Evolutionary conservation across 2,888 invertebrate genomes (phyloP), one percentile per base, ranked within the genome.

Genomic region (Melikaiella ostensackeni): DNA sequence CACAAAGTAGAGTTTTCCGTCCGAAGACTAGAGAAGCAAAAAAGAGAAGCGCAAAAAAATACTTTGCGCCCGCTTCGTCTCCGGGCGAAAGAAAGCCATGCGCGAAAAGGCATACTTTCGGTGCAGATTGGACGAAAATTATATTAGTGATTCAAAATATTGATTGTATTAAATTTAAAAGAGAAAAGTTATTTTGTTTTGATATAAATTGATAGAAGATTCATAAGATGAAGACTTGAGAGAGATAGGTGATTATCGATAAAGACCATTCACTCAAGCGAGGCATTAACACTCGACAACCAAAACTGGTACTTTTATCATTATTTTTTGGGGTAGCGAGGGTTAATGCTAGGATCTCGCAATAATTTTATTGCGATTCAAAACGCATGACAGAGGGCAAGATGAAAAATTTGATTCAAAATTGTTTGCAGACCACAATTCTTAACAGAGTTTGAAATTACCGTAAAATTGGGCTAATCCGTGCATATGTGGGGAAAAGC

Each of bases 211-310:
- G 16, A 16, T 9, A 21, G 30, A n/a, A 27, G 8, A 62, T 5
- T 27, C 4, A 21, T 11, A 11, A 13, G 63, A 63, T 35, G 35
- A 63, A 63, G 63, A 63, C 63, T 63, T 63, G 33, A 63, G 35
- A 63, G 9, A 21, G 35, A 9, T 63, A 63, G 21, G 21, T 21
- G 13, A 11, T 63, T 33, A 21, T 63, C 33, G 33, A 63, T 63
- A 70, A 50, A 46, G 27, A 70, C 27, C 27, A 70, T 70, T 30
- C 50, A 70, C 50, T 70, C 64, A 66, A 66, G 38, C 38, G 24
- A 42, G 64, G 46, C 70, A 70, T 70, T 70, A 46, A 70, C 70
- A 70, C 50, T 70, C 33, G n/a, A 4, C 50, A 70, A n/a, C 11
- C 70, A 55, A 50, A 70, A 27, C 30, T 70, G 70, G 46, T 19